Percentiles rank a stretch among this genome's conserved stretches.
phyloP scores from a whole-genome alignment of 1,140 invertebrate genomes.

The Tetramorium alpestre region DNA sequence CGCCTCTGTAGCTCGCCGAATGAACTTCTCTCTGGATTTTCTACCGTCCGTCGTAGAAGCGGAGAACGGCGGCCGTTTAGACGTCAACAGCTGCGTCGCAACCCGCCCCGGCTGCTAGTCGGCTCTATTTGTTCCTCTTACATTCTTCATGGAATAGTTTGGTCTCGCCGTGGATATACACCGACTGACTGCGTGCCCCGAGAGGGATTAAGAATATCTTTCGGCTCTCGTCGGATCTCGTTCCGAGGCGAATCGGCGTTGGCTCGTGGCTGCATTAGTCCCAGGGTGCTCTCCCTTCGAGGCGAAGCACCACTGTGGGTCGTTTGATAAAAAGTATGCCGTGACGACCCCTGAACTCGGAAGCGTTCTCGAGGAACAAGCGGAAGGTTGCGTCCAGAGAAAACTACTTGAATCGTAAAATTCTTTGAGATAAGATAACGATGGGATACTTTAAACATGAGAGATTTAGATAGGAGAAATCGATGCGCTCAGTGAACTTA shows the following conservation, averaged over 20 bases:
- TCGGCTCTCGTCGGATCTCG: constrained; percentile 28
- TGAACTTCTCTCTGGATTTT: constrained; percentile 34
- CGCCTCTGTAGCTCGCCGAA: background rate
- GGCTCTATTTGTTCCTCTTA: constrained; percentile 80
- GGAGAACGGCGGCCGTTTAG: constrained; percentile 72
- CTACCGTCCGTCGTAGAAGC: constrained; percentile 46
- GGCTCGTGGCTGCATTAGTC: background rate
- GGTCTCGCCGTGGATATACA: constrained; percentile 71
- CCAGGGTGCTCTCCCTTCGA: background rate
- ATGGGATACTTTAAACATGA: constrained; percentile 7
- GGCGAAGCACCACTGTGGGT: constrained; percentile 61
- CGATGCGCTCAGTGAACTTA: constrained; percentile 34
- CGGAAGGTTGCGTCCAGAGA: constrained; percentile 11
- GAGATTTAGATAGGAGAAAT: constrained; percentile 44
- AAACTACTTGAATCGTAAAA: constrained; percentile 43
- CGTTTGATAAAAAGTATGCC: constrained; percentile 57
- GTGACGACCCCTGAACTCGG: constrained; percentile 65
- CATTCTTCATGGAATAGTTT: constrained; percentile 81
- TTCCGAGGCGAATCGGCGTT: background rate
- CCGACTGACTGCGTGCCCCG: constrained; percentile 65
- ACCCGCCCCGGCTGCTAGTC: constrained; percentile 68
- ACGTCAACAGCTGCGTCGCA: constrained; percentile 80
- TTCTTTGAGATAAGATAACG: constrained; percentile 53
- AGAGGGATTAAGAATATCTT: constrained; percentile 75
- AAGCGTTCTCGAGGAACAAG: constrained; percentile 22